These are phyloP conservation scores for Ictalurus furcatus DNA, from an alignment of 2,113 vertebrate genomes.

Conservation along the genomic window DNA sequence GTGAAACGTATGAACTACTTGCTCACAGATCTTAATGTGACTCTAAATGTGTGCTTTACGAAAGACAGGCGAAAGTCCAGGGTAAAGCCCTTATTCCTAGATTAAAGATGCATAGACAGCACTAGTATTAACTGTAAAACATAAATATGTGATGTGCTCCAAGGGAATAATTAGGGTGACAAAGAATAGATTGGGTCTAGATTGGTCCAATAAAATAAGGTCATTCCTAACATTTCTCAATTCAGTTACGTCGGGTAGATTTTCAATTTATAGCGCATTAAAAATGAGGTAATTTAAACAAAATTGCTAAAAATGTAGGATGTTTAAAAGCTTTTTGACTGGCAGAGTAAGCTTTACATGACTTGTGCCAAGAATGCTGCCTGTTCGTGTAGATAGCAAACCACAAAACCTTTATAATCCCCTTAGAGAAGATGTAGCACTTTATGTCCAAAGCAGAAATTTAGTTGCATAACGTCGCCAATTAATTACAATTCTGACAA, in stretches of 20 bases:
- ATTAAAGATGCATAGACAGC: background rate
- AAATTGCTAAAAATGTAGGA: background rate
- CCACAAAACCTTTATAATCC: background rate
- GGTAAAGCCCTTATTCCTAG: background rate
- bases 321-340: background rate
- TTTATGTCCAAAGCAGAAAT: background rate
- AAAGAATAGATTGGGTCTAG: background rate
- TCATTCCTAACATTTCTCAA: background rate
- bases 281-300: background rate
- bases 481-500: background rate
- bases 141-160: background rate
- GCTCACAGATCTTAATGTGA: background rate
- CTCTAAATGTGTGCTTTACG: background rate
- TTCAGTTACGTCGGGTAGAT: background rate
- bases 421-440: background rate
- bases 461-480: background rate
- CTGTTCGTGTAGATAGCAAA: background rate
- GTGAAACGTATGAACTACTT: background rate
- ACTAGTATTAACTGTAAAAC: background rate
- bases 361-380: background rate
- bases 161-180: background rate
- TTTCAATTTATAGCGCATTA: too few relatives aligned
- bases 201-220: background rate
- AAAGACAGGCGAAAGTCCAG: background rate
- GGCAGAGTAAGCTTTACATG: background rate